Conservation (phyloP, 2,113 vertebrate species). For the Oncorhynchus masou region DNA sequence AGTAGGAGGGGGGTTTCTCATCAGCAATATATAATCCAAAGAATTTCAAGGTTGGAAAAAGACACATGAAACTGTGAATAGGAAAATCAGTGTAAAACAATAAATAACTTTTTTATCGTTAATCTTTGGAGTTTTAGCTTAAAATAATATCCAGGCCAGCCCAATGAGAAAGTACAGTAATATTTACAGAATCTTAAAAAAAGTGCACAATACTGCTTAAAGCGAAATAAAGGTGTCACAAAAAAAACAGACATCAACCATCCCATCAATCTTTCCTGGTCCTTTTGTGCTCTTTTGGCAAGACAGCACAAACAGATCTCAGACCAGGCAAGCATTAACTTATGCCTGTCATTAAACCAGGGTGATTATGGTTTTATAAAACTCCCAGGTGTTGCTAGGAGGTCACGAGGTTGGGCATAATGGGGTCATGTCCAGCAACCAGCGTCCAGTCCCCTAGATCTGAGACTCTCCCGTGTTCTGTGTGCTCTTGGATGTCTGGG, state of each 20-base stretch:
- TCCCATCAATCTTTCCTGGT: too few species aligned
- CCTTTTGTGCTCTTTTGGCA: too few species aligned
- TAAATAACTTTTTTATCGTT: background rate
- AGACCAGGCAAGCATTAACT: too few species aligned
- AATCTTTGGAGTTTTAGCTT: background rate
- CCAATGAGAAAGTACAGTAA: background rate
- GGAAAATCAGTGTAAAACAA: background rate
- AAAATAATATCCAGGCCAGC: background rate
- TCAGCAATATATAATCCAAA: background rate
- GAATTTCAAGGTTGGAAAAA: background rate
- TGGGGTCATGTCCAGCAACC: too few species aligned
- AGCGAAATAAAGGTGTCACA: too few species aligned
- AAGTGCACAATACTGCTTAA: constrained; percentile 3
- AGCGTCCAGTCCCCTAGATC: constrained; percentile 36
- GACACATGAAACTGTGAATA: background rate
- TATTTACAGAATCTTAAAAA: constrained; percentile 19
- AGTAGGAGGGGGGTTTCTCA: background rate
- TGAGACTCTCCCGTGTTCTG: constrained; percentile 68
- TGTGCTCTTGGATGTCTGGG: constrained; percentile 61
- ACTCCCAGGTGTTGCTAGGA: background rate
- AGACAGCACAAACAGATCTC: too few species aligned
- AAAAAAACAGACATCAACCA: too few species aligned
- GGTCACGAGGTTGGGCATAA: background rate
- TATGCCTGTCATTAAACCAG: background rate
- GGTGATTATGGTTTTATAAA: background rate